Conservation (phyloP, 2,113 vertebrate genomes). For the Lagopus leucura region DNA sequence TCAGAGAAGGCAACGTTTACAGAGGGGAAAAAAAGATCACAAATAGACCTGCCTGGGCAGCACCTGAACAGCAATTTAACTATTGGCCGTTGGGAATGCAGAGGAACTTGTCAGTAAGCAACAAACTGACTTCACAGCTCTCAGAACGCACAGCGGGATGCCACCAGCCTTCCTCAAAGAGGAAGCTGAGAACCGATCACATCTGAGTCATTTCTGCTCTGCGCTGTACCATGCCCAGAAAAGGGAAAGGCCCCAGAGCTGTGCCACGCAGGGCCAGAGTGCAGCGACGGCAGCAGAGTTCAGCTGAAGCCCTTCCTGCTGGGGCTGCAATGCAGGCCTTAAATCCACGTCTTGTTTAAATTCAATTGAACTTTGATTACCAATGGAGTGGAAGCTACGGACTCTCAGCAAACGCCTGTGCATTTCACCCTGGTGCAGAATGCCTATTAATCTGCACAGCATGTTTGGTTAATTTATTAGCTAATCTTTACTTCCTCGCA, state of each 20-base stretch:
- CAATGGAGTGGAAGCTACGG: neutral
- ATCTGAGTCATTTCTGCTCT: neutral
- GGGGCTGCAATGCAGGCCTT: neutral
- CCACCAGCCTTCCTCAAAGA: neutral
- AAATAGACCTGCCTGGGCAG: neutral
- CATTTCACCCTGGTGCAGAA: neutral
- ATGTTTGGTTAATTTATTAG: neutral
- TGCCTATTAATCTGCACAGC: neutral
- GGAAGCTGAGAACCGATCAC: neutral
- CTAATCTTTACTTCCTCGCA: neutral
- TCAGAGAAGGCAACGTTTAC: neutral
- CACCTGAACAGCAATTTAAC: neutral
- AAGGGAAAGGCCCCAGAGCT: neutral
- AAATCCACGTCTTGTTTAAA: neutral
- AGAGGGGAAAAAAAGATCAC: neutral
- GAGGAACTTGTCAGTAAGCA: accelerated
- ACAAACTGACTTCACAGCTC: accelerated
- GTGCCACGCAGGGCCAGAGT: accelerated
- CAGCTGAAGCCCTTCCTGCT: neutral
- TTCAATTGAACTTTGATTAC: conserved; percentile 15
- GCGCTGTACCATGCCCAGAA: neutral
- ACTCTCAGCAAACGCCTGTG: accelerated
- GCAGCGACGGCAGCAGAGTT: neutral
- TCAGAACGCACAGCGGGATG: accelerated
- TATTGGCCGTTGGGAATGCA: accelerated